A percentile compares a stretch with the other conserved stretches of the same genome.
Conservation (phyloP, 2,888 invertebrate species). For the Bhutanitis thaidina region DNA sequence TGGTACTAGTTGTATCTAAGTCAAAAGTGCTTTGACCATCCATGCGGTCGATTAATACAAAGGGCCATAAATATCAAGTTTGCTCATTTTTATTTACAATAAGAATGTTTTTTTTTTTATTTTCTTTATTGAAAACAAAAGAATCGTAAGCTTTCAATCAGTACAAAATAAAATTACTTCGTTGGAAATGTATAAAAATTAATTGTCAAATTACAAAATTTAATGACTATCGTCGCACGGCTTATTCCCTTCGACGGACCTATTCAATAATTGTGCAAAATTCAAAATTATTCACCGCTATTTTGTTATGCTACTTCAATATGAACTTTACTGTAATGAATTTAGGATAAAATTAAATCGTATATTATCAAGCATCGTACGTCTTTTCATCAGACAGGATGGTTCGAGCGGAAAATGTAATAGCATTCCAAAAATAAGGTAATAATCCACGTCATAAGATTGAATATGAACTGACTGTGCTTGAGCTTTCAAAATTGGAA, state of each 20-base stretch:
- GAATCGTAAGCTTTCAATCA: too few species aligned
- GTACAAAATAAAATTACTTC: too few species aligned
- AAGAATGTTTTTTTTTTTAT: too few species aligned
- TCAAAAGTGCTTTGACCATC: too few species aligned
- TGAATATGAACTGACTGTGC: conserved; percentile 22
- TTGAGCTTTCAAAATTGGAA: conserved; percentile 20
- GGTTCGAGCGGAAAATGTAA: not conserved
- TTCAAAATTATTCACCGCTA: conserved; percentile 7
- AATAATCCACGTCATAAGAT: conserved; percentile 10
- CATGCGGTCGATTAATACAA: too few species aligned
- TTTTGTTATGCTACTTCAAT: not conserved
- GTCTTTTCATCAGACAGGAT: not conserved
- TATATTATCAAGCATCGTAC: not conserved
- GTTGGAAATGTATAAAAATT: too few species aligned
- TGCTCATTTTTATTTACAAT: too few species aligned
- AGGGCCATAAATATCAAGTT: too few species aligned
- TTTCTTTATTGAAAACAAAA: too few species aligned
- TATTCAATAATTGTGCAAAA: conserved; percentile 57
- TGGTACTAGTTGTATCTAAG: too few species aligned
- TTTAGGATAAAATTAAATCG: not conserved
- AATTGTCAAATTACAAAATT: too few species aligned
- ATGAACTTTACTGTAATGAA: not conserved
- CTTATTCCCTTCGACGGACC: conserved; percentile 1
- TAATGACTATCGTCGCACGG: too few species aligned
- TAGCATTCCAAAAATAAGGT: conserved; percentile 11